Evolutionary conservation across 2,113 vertebrate species (phyloP).

Genomic region (Myrmophylax atrothorax): DNA sequence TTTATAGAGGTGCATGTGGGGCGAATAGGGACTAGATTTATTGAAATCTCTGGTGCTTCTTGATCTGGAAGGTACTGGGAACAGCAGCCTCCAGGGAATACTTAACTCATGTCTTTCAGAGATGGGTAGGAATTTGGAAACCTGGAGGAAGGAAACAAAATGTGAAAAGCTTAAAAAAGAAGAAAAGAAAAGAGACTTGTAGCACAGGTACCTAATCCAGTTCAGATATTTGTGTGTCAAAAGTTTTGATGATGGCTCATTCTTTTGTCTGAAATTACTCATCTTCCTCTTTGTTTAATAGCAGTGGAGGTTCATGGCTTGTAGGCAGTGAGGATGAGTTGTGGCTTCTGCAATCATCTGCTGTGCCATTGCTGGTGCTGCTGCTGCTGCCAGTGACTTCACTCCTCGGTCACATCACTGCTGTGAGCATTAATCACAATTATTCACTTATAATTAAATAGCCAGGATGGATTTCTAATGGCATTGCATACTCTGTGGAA

Average conservation of each 20-base stretch:
- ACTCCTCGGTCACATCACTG: rapidly evolving
- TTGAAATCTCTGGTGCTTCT: not conserved
- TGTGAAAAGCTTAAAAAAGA: not conserved
- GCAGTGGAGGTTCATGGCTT: not conserved
- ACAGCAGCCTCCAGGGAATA: constrained; percentile 4
- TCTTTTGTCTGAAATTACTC: constrained; percentile 52
- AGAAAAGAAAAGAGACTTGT: not conserved
- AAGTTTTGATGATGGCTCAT: constrained; percentile 6
- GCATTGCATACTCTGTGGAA: not conserved
- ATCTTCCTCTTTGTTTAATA: constrained; percentile 14
- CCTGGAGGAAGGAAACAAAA: not conserved
- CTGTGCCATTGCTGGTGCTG: not conserved
- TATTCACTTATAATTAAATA: not conserved
- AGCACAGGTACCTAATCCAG: not conserved
- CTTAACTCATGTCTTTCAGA: not conserved
- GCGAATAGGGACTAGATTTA: not conserved
- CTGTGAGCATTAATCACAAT: not conserved
- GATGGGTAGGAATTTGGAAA: not conserved
- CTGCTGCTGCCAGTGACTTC: not conserved
- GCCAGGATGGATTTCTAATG: not conserved
- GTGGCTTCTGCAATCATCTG: not conserved
- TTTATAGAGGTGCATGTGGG: not conserved
- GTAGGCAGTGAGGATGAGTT: not conserved
- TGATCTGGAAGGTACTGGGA: not conserved
- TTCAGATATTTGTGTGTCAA: not conserved